Evolutionary conservation across 2,797 vertebrate genomes (phyloP), one percentile per base, ranked within the genome.

Genomic region (Gorsachius magnificus): DNA sequence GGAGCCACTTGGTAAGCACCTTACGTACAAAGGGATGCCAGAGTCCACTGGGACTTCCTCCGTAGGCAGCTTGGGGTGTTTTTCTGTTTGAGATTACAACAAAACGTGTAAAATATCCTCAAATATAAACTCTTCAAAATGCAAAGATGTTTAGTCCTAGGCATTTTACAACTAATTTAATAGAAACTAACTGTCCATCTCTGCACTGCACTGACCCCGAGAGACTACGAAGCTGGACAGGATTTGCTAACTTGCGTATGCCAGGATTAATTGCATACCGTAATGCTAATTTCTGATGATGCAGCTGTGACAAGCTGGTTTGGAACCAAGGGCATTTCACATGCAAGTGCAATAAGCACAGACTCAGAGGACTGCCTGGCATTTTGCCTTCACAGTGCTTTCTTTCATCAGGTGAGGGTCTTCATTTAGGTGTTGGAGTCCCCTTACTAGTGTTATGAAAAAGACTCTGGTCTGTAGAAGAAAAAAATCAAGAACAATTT

Each of bases 281-380:
- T 13, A 22, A 16, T 5, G n/a, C 10, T 22, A 5, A n/a, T 25
- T 84, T 51, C 58, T 68, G n/a, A 24, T 13, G 17, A 51, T 13
- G 38, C 11, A 65, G 35, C 60, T 58, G 31, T 21, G 24, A 22
- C 18, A 25, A 77, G 50, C 28, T 41, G 29, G 9, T 64, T 16
- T 5, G 38, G 88, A 53, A 60, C 29, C 38, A 41, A 22, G 9
- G 20, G 31, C 10, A 22, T 41, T 72, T 53, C 46, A 58, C 13
- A 24, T 7, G 25, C 20, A 25, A 1, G 3, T 22, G 66, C 13
- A 31, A 18, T 31, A 41, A 58, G 29, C 51, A 29, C 1, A 0
- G 7, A 13, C 53, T 46, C 33, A 38, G 72, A 45, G 36, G 45
- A 14, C 29, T 26, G 38, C 38, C 12, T 6, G 33, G 20, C 24